Base-by-base conservation (phyloP, 2,113 vertebrate species). In the Blennius ocellaris region DNA sequence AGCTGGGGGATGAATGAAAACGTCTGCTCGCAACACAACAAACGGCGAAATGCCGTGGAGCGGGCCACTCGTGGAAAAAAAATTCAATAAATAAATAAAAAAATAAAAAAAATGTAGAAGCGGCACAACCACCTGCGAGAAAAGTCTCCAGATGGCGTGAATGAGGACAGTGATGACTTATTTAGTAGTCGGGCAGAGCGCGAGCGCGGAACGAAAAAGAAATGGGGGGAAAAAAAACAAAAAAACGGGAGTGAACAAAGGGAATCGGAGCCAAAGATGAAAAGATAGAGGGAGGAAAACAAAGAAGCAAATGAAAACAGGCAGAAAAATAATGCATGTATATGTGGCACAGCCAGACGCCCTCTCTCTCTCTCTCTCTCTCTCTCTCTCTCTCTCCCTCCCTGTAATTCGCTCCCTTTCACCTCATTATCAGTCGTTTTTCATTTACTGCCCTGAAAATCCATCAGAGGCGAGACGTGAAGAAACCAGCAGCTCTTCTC, bases 81-180 rank as follows among this genome's bases (percentile, higher is more conserved):
- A 30, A n/a, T 12, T 39, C 38, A 55, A 40, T 16, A 50, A 56
- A 21, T 1, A 45, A 30, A 30, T 2, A 30, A 30, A 30, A 30
- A 30, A 30, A 45, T 11, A 1, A 44, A 47, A 36, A 54, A 40
- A 17, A 68, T 51, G 41, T 8, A 51, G 37, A 66, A 72, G 53
- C 73, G 57, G 57, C 36, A 36, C 56, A 76, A 81, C 64, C 71
- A 82, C 86, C 78, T 88, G 79, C 71, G 75, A 66, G 47, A 71
- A 58, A 71, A 69, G 43, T 40, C 63, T 82, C 81, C 90, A 92
- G 90, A 90, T 90, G 90, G 89, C 82, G 83, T 69, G 80, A 92
- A 90, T 77, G 82, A 89, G 87, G 84, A 89, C 86, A 86, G 79
- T 80, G 83, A 90, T 90, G 70, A 89, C 81, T 87, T 90, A 89